Percentiles rank a stretch among this genome's conserved stretches.
phyloP scores from a whole-genome alignment of 2,797 vertebrate species.

The Todus mexicanus region DNA sequence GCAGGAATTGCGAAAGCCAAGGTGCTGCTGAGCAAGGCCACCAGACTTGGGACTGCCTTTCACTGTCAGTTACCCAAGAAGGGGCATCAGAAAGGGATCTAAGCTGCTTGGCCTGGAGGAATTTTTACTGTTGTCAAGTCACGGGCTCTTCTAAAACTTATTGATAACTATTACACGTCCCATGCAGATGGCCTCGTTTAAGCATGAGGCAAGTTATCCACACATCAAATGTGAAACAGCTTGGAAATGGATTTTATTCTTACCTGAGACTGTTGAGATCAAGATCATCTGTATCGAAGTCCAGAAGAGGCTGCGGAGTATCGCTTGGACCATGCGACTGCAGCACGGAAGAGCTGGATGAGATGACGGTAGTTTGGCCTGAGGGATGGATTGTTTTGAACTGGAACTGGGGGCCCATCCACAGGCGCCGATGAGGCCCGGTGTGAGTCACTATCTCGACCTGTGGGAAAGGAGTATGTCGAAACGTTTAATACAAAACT shows the following conservation, averaged over 20 bases:
- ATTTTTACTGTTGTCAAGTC: not conserved
- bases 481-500: not conserved
- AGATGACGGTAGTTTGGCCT: constrained; percentile 96
- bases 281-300: constrained; percentile 95
- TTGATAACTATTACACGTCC: not conserved
- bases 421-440: constrained; percentile 91
- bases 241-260: not conserved
- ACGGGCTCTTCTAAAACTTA: fast-evolving
- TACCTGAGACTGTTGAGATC: constrained; percentile 97
- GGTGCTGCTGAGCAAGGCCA: not conserved
- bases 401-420: constrained; percentile 99
- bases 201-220: not conserved
- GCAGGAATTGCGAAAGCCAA: not conserved
- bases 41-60: not conserved
- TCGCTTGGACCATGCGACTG: constrained; percentile 93
- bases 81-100: not conserved
- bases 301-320: constrained; percentile 91
- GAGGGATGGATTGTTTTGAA: constrained; percentile 98
- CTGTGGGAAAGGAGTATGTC: constrained; percentile 67
- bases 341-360: constrained; percentile 95
- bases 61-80: not conserved
- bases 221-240: not conserved
- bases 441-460: constrained; percentile 99
- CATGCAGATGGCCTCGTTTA: not conserved
- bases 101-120: not conserved